Evolutionary conservation across 2,888 invertebrate genomes (phyloP), one percentile per base, ranked within the genome.

Genomic region (Pseudanteris insignis): DNA sequence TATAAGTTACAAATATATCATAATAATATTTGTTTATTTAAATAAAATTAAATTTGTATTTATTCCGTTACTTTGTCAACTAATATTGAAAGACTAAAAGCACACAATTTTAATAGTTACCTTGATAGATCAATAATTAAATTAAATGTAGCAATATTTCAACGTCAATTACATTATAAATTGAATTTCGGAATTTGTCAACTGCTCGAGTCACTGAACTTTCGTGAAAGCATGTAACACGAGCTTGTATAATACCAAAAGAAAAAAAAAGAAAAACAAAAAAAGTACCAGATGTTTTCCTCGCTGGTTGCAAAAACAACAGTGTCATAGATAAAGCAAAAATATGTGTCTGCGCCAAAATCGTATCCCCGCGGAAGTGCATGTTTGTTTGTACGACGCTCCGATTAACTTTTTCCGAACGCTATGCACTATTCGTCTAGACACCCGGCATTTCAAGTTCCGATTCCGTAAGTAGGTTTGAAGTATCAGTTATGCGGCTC

Each of bases 381-480:
- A 9, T 40, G 40, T 29, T 41, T 48, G 48, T 48, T 46, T 46
- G 36, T 21, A 7, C 44, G 44, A 44, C 34, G 34, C 26, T 30
- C 33, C 12, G 18, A 29, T 8, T 12, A 30, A 37, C 15, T 37
- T 37, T 47, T 37, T 24, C 30, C 8, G 3, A n/a, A 1, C 29
- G 10, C 21, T 46, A 34, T 26, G 26, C 33, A 11, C n/a, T 46
- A 34, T 46, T 34, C 34, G 44, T 46, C 34, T 46, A 46, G 34
- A 34, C 28, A 15, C 5, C 26, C 24, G 5, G 8, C 46, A 15
- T 36, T 24, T 21, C n/a, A 32, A 43, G 10, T 32, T 43, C 29
- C 8, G 15, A 15, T 14, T 9, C 9, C 18, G 9, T 18, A 29
- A 29, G 18, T 28, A 29, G 28, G 12, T 41, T 30, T 10, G 7